Base-by-base conservation (phyloP, 2,797 vertebrate species). In the Halcyon leucocephala region DNA sequence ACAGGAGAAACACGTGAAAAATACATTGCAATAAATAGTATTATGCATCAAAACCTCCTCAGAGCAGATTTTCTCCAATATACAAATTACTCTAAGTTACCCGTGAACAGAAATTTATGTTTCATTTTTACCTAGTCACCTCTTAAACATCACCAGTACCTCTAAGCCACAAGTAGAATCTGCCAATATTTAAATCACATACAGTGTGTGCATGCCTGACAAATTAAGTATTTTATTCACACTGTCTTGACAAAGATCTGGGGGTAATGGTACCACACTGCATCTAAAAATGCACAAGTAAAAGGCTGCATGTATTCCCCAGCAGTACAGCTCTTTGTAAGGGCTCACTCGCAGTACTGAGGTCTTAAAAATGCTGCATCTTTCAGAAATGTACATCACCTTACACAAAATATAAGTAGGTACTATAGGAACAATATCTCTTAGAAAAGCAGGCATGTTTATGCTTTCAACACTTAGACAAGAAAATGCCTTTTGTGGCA, bases 1-100 rank as follows among this genome's bases (percentile, higher is more conserved):
- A 37, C 6, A 77, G 4, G 7, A 31, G 3, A 86, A 77, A 60
- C 15, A 46, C 10, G 41, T 0, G 1, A 55, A 57, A 91, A 61
- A 1, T 0, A 4, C 11, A 55, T 1, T 48, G 14, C 46, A 88
- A 61, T 20, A 80, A 76, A 55, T 0, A 70, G 10, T 22, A 41
- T 46, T 41, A 54, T 12, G 15, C 14, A 37, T 11, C 55, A 65
- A 86, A 64, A 8, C 25, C 35, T 72, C 7, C n/a, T 55, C 66
- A 46, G 13, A 54, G 5, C 0, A 78, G 7, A 49, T 46, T 31
- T 35, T 49, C 39, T 66, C 14, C 21, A 22, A 72, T 82, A 62
- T 46, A 92, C 44, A 60, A 51, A 64, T 46, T 46, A 61, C 14
- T 28, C 0, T 11, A 84, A 89, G 7, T 55, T 71, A 46, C 6